Evolutionary conservation across 2,113 vertebrate genomes (phyloP), one percentile per base, ranked within the genome.

Genomic region (Todiramphus saurophagus): DNA sequence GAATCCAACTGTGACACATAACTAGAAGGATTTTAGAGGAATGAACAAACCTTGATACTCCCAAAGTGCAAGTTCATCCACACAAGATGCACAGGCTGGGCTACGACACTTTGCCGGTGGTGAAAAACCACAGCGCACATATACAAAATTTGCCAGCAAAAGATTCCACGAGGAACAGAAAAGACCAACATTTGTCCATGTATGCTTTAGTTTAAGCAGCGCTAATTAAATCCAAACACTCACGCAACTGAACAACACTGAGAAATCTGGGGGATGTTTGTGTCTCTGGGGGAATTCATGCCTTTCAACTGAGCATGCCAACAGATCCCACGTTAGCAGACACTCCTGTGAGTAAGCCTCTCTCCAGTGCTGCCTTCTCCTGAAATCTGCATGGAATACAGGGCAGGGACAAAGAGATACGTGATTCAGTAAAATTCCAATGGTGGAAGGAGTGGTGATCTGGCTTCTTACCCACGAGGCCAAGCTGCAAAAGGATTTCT

Each of bases 101-200:
- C 35, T 41, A 13, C 1, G 3, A 35, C 3, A 41, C 5, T 85
- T 56, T 3, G 13, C 25, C 37, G 51, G 0, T 7, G 3, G 6
- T 83, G 41, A 46, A 67, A 46, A 78, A 81, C 46, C 10, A 33
- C 53, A 78, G 50, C 9, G 59, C 17, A n/a, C 7, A 13, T 14
- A 48, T 11, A 77, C 4, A 2, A 70, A 48, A 23, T 37, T 88
- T 10, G 68, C 16, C 70, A 63, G 51, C 30, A 78, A n/a, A 75
- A 82, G 24, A 77, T 37, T 48, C 56, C 56, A 72, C n/a, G 30
- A 37, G 44, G 25, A 86, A 51, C 63, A 80, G 0, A 1, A 0
- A 80, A 75, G 16, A 79, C 20, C 23, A 59, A 5, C 28, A n/a
- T 39, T 46, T 69, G 43, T 33, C 80, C 80, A 69, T 15, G 3